These are phyloP conservation scores for Drosophila ogumai DNA, from an alignment of 1,140 invertebrate genomes.

Conservation along the genomic window DNA sequence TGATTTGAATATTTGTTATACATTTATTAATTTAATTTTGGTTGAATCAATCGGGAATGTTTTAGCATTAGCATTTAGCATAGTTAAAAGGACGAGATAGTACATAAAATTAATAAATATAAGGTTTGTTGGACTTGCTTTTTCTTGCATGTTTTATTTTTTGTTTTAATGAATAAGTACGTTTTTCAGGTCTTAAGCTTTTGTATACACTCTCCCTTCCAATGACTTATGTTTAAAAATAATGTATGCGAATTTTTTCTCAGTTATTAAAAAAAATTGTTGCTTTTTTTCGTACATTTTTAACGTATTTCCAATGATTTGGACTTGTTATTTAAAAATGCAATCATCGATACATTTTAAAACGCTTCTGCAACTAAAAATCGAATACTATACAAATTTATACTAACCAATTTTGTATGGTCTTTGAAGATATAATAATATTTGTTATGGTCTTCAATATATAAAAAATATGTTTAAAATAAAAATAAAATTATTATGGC, in stretches of 20 bases:
- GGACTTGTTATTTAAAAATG: background rate
- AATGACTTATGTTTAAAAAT: background rate
- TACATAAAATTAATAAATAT: slow-evolving; percentile 69
- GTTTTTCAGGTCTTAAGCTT: background rate
- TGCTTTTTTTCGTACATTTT: background rate
- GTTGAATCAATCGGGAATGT: slow-evolving; percentile 69
- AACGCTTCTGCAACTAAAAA: background rate
- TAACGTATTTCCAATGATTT: background rate
- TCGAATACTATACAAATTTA: background rate
- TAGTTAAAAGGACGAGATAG: slow-evolving; percentile 65
- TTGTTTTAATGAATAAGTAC: background rate
- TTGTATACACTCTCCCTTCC: slow-evolving; percentile 7
- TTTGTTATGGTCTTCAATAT: too few relatives aligned
- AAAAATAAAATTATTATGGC: too few relatives aligned
- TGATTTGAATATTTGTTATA: slow-evolving; percentile 23
- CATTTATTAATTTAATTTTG: slow-evolving; percentile 24
- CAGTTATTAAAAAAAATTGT: background rate
- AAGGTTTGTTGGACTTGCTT: slow-evolving; percentile 29
- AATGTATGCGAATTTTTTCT: background rate
- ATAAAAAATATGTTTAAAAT: too few relatives aligned
- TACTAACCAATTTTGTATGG: too few relatives aligned
- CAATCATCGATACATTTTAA: background rate
- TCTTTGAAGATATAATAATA: too few relatives aligned
- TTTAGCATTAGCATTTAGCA: slow-evolving; percentile 51
- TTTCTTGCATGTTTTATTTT: background rate